Percentiles rank a stretch among this genome's conserved stretches.
These are phyloP conservation scores for Gallirallus australis DNA, from an alignment of 2,797 vertebrate genomes.

Conservation along the genomic window DNA sequence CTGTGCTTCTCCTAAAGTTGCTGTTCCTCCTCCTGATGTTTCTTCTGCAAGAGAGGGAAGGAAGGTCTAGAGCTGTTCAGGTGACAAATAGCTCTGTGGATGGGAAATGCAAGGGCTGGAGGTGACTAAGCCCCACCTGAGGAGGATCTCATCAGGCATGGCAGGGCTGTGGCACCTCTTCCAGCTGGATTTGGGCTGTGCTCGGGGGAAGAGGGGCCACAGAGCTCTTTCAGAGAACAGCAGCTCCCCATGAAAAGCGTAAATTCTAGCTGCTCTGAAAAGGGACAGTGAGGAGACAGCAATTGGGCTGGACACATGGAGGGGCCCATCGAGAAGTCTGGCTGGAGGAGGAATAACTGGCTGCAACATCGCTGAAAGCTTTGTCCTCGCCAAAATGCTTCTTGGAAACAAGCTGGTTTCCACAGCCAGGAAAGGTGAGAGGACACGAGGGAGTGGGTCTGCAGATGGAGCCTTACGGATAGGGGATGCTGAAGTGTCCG, in stretches of 20 bases:
- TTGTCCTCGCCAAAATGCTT: conserved; percentile 17
- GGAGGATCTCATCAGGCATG: accelerated
- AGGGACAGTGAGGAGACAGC: accelerated
- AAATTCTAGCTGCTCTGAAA: neutral
- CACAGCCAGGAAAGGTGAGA: conserved; percentile 45
- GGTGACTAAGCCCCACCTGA: neutral
- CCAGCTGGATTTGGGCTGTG: neutral
- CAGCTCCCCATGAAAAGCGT: neutral
- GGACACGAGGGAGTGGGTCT: conserved; percentile 3
- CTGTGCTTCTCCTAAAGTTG: neutral
- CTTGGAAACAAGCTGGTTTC: conserved; percentile 28
- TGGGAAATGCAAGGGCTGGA: neutral
- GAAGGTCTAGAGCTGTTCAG: neutral
- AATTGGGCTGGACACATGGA: neutral
- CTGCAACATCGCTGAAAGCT: neutral
- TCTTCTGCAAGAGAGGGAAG: neutral
- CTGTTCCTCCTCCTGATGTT: accelerated
- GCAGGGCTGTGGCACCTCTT: neutral
- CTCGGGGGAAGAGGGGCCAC: neutral
- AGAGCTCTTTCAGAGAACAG: neutral
- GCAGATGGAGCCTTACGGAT: conserved; percentile 2
- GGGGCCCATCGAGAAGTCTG: neutral
- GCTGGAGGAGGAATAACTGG: neutral
- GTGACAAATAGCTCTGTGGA: neutral
- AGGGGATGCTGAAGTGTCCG: neutral